Conservation (phyloP, 2,888 invertebrate species). For the Caenorhabditis sp. region DNA sequence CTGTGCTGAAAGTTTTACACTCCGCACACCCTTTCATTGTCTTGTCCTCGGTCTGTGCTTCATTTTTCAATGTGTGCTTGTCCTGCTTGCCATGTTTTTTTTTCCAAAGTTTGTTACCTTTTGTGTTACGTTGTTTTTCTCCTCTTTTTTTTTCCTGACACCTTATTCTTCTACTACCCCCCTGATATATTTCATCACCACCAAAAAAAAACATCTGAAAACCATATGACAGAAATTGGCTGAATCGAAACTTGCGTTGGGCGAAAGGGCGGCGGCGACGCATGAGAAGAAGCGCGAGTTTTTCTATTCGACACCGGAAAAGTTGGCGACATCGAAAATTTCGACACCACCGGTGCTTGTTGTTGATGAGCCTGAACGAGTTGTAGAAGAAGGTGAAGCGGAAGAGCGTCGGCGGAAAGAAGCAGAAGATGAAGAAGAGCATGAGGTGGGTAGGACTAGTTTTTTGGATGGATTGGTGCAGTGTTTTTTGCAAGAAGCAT, state of each 20-base stretch:
- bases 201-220: not conserved
- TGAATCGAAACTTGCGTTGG: not conserved
- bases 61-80: not conserved
- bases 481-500: not conserved
- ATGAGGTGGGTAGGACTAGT: constrained; percentile 25
- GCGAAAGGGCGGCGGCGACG: constrained; percentile 22
- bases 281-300: constrained; percentile 44
- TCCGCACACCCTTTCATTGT: no score
- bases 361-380: not conserved
- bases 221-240: no score
- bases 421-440: constrained; percentile 13
- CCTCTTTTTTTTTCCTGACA: not conserved
- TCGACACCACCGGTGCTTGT: not conserved
- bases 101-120: not conserved
- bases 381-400: constrained; percentile 4
- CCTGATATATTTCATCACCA: constrained; percentile 11
- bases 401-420: not conserved
- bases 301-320: constrained; percentile 43
- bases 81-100: not conserved
- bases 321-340: not conserved
- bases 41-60: no score
- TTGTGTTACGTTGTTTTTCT: not conserved
- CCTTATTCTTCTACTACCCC: not conserved
- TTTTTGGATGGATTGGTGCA: not conserved
- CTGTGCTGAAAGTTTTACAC: no score